Conservation (phyloP, 2,113 vertebrate genomes). For the Phaetusa simplex region DNA sequence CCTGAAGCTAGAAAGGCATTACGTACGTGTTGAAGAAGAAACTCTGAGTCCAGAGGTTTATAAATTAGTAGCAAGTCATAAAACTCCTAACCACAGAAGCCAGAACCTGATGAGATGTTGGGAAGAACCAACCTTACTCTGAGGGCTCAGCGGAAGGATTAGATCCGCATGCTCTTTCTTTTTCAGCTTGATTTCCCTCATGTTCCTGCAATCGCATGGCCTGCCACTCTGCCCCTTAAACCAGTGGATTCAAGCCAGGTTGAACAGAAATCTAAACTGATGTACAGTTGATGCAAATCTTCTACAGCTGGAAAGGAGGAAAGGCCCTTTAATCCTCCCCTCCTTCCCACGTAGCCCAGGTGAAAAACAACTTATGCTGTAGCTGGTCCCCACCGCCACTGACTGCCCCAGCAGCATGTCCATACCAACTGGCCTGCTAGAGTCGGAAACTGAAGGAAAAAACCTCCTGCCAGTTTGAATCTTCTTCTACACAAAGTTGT, state of each 20-base stretch:
- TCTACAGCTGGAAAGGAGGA: neutral
- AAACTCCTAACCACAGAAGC: neutral
- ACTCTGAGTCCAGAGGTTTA: neutral
- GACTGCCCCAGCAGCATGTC: neutral
- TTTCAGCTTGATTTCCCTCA: neutral
- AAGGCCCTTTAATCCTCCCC: neutral
- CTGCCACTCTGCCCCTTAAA: neutral
- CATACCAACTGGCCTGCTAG: neutral
- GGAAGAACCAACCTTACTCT: neutral
- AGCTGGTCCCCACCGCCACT: neutral
- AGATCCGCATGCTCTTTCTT: neutral
- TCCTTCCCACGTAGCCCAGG: neutral
- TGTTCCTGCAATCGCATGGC: neutral
- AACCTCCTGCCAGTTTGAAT: neutral
- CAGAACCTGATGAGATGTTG: neutral
- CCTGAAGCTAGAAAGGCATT: neutral
- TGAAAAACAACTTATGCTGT: neutral
- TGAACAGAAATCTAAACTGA: neutral
- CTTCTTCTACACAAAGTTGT: neutral
- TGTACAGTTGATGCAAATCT: neutral
- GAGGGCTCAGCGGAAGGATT: neutral
- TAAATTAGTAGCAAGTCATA: neutral
- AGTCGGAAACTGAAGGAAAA: neutral
- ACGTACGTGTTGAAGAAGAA: neutral
- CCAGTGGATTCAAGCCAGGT: neutral